Percentiles rank a stretch among this genome's conserved stretches.
Evolutionary conservation across 1,140 invertebrate species (phyloP).

Genomic region (Cyphomyrmex costatus): DNA sequence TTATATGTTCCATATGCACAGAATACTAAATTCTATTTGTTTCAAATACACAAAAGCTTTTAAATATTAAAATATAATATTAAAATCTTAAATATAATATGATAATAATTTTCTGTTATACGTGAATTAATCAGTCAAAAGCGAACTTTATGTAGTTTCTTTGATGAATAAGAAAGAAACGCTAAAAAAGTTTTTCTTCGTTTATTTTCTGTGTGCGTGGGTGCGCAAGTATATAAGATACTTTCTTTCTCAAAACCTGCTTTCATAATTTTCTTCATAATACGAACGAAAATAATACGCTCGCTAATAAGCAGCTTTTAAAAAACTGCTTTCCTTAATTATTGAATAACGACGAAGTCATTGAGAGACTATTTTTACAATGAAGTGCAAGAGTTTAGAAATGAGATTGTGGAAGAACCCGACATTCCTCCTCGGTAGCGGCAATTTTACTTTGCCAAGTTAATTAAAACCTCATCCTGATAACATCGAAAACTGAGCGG

Average conservation of each 20-base stretch:
- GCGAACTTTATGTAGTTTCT: neutral
- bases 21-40: neutral
- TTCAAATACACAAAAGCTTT: neutral
- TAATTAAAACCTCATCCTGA: conserved; percentile 71
- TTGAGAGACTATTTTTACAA: conserved; percentile 46
- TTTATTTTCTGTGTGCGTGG: neutral
- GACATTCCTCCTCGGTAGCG: conserved; percentile 35
- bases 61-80: neutral
- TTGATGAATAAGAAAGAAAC: neutral
- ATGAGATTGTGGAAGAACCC: conserved; percentile 8
- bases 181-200: neutral
- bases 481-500: conserved; percentile 72
- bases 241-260: neutral
- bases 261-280: neutral
- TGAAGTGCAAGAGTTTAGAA: conserved; percentile 40
- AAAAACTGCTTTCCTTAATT: conserved; percentile 41
- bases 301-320: conserved; percentile 42
- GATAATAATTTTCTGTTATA: neutral
- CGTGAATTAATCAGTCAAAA: neutral
- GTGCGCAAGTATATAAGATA: neutral
- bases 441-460: conserved; percentile 76
- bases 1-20: neutral
- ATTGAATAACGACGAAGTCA: conserved; percentile 36
- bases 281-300: conserved; percentile 11
- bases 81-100: neutral